phyloP scores from a whole-genome alignment of 2,888 invertebrate species.

The Fragum fragum region DNA sequence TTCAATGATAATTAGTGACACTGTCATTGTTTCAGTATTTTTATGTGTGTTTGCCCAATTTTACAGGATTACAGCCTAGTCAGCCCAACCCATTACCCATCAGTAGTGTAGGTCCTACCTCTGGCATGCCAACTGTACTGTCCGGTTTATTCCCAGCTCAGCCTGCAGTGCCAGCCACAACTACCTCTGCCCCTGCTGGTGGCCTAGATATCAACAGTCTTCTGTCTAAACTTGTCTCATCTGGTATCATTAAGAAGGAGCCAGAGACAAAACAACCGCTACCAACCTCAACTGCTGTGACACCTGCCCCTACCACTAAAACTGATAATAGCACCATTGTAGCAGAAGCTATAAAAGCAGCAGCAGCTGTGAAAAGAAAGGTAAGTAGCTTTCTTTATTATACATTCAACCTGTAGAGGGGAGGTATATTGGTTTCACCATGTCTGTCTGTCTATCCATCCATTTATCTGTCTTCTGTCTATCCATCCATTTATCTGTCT shows the following conservation, averaged over 20 bases:
- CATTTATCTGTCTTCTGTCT: too few relatives aligned
- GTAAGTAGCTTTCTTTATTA: not conserved
- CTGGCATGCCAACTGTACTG: conserved; percentile 43
- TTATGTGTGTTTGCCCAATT: too few relatives aligned
- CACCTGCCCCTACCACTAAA: conserved; percentile 1
- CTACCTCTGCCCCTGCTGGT: conserved; percentile 48
- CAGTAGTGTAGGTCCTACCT: conserved; percentile 21
- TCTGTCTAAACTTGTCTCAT: conserved; percentile 94
- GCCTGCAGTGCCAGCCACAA: conserved; percentile 26
- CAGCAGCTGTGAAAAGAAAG: conserved; percentile 25
- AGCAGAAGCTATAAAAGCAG: not conserved
- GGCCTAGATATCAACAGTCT: conserved; percentile 92
- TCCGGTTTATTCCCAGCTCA: conserved; percentile 40
- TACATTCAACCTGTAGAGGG: too few relatives aligned
- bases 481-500: too few relatives aligned
- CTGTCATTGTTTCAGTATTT: too few relatives aligned
- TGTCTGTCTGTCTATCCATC: too few relatives aligned
- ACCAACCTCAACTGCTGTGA: conserved; percentile 21
- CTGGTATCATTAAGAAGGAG: conserved; percentile 90
- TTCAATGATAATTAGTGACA: too few relatives aligned
- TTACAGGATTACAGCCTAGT: conserved; percentile 16
- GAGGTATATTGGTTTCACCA: too few relatives aligned
- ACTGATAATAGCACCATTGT: not conserved
- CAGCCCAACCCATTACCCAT: conserved; percentile 5
- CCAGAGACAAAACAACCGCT: conserved; percentile 15